Base-by-base conservation (phyloP, 2,113 vertebrate species). In the Carassius auratus region DNA sequence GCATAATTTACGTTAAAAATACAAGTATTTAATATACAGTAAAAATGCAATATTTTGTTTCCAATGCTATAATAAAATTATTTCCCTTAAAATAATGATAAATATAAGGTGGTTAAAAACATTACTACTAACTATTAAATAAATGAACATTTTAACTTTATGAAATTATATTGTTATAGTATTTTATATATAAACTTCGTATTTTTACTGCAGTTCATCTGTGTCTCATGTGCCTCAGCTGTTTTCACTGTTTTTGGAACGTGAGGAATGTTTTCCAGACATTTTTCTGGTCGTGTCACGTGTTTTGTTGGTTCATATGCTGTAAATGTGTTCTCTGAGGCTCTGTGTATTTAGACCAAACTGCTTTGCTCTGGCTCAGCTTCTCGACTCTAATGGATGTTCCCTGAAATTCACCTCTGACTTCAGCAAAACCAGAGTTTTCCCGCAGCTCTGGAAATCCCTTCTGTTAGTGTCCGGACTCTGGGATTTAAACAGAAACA, bases 301-400 rank as follows among this genome's bases (percentile, higher is more conserved):
- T 68, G 64, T 68, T 33, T 68, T 33, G 15, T 36, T 17, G 30
- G 14, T 68, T 68, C 30, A 33, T 33, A 3, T 8, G 15, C 64
- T 36, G 64, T 68, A 68, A 36, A 19, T 68, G 64, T 68, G 7
- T 5, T 66, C 42, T 45, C 42, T 45, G 42, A 45, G 42, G 42
- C 2, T 66, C 62, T 66, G 62, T 66, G 26, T 66, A 30, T 66
- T 30, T 23, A 30, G 62, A 66, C 62, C 23, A 26, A 30, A 13
- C 62, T 14, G 62, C 30, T 66, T 61, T 61, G 21, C 59, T 61
- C 59, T 61, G 21, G 21, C 48, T 50, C 48, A 50, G 55, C n/a
- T 30, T 50, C 26, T 79, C 30, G 71, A 59, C 75, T 55, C 71
- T 79, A 84, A 30, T 77, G 79, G 15, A 68, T 17, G 64, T 68